These are phyloP conservation scores for Aramus guarauna DNA, from an alignment of 2,113 vertebrate species.

Conservation along the genomic window DNA sequence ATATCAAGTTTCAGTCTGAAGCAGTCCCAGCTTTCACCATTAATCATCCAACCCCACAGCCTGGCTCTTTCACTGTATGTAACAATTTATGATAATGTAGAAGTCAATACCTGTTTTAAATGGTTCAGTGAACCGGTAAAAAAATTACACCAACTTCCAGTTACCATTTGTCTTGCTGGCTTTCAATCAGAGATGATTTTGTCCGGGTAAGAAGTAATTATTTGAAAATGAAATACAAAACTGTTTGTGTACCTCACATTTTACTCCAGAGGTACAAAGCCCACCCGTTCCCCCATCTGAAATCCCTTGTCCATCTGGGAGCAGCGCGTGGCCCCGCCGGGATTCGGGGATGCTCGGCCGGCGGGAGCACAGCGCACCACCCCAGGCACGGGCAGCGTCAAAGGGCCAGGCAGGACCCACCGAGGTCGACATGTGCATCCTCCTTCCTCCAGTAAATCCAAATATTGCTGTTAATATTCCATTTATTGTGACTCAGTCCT, in stretches of 20 bases:
- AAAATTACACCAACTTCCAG: not conserved
- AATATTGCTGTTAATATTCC: not conserved
- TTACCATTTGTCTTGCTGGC: not conserved
- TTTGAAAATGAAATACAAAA: not conserved
- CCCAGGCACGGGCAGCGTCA: not conserved
- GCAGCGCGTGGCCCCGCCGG: rapidly evolving
- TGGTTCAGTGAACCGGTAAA: not conserved
- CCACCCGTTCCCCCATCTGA: rapidly evolving
- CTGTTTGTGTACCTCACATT: too few species aligned
- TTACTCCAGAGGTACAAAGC: not conserved
- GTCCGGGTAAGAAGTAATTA: not conserved
- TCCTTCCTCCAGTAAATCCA: not conserved
- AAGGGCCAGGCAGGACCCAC: not conserved
- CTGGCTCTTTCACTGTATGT: not conserved
- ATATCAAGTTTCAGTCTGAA: not conserved
- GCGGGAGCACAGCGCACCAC: rapidly evolving
- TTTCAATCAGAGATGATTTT: not conserved
- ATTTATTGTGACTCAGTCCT: rapidly evolving
- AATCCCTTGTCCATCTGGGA: rapidly evolving
- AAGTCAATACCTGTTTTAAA: not conserved
- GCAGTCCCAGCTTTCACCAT: not conserved
- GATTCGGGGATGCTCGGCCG: rapidly evolving
- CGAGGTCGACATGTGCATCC: rapidly evolving
- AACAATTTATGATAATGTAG: not conserved
- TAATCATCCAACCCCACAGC: not conserved